Conservation (phyloP, 23 tunicate species). For the Diplosoma virens region DNA sequence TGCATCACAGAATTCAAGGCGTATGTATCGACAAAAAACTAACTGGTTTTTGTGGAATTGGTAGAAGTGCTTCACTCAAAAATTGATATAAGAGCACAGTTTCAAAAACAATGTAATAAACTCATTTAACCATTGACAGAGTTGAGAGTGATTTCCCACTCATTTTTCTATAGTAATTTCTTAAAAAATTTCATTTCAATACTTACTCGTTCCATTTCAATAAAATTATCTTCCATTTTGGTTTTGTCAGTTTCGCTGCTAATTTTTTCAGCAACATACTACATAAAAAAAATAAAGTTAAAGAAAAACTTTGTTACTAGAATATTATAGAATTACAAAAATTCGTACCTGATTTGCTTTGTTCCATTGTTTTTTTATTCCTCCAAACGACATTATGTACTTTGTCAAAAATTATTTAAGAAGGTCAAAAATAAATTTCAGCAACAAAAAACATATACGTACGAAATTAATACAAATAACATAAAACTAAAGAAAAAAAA, state of each 20-base stretch:
- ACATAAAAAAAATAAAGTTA: conserved; percentile 5
- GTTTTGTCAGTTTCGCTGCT: conserved; percentile 89
- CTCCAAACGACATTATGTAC: conserved; percentile 77
- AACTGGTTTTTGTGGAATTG: too few species aligned
- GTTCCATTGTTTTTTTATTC: conserved; percentile 79
- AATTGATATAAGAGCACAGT: not conserved
- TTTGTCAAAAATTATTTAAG: too few species aligned
- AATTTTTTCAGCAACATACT: conserved; percentile 90
- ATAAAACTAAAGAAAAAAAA: too few species aligned
- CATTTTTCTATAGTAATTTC: too few species aligned
- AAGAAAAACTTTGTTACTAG: not conserved
- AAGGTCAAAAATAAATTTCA: too few species aligned
- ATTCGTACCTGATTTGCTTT: conserved; percentile 81
- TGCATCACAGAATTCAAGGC: too few species aligned
- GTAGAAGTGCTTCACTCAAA: not conserved
- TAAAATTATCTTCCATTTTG: conserved; percentile 83
- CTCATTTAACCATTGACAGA: not conserved
- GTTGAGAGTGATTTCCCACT: too few species aligned
- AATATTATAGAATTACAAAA: not conserved
- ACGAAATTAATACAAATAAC: too few species aligned
- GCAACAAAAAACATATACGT: too few species aligned
- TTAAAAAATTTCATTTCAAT: not conserved
- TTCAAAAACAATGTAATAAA: not conserved
- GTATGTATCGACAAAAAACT: too few species aligned
- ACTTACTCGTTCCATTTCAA: conserved; percentile 93